Base-by-base conservation (phyloP, 2,888 invertebrate genomes). In the Melieria crassipennis region DNA sequence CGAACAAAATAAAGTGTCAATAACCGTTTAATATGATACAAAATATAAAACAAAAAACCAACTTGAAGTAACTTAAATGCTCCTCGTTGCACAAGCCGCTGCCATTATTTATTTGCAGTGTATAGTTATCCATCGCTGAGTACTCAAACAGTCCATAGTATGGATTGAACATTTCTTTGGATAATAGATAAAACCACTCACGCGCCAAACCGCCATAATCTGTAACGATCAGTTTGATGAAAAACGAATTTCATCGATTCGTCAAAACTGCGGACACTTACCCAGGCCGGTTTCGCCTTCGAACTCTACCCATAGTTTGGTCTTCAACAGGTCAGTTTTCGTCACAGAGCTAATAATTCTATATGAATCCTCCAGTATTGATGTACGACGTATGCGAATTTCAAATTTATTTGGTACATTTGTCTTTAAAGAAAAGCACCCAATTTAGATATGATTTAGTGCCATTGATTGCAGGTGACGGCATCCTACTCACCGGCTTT, bases 91-190 rank as follows among this genome's bases (percentile, higher is more conserved):
- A 98, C 73, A 98, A 90, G 50, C 98, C 99, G 75, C 98, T 99
- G 87, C 95, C 94, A 73, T 99, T 98, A 88, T 99, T 99, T 80
- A 99, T 98, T 91, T 99, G 99, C 68, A 99, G 90, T 30, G 99
- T 99, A 87, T 99, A 99, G 89, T 98, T 98, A 87, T 99, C 99
- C 98, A 98, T 98, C 5, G 99, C 99, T 1, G 98, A 98, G 89
- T 99, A 99, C 88, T 99, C 99, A 89, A 99, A 99, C 69, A 99
- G 90, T 0, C 99, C 99, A 88, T 99, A 99, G 87, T 99, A 99
- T 0, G 99, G 99, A 89, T 99, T 99, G 88, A 99, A 99, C 97
- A 99, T 98, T 89, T 99, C 99, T 87, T 98, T 98, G 1, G 98
- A 99, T 10, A 99, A 89, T 45, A 99, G 90, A 89, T 98, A 99